Percentiles rank a stretch among this genome's conserved stretches.
Conservation (phyloP, 2,888 invertebrate genomes). For the Drosophila koepferae region DNA sequence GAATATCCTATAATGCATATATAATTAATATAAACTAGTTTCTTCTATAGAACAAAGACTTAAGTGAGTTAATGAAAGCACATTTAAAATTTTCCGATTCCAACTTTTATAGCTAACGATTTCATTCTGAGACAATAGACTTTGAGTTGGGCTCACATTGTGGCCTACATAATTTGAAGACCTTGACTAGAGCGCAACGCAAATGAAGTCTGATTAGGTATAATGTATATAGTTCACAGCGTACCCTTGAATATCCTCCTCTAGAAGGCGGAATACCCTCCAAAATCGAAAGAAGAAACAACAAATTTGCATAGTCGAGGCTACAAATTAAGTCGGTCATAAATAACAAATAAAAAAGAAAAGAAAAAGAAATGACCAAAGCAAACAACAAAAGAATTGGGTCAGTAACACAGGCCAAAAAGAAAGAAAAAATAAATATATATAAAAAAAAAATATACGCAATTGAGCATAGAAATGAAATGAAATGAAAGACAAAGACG, state of each 20-base stretch:
- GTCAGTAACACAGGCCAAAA: slow-evolving; percentile 73
- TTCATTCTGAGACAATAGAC: not conserved
- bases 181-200: slow-evolving; percentile 4
- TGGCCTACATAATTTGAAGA: not conserved
- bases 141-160: not conserved
- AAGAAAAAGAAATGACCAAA: slow-evolving; percentile 67
- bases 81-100: no score
- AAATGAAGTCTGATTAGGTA: not conserved
- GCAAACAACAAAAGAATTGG: slow-evolving; percentile 71
- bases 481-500: slow-evolving; percentile 53
- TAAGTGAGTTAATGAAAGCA: no score
- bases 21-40: not conserved
- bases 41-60: not conserved
- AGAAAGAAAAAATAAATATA: slow-evolving; percentile 29
- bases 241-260: slow-evolving; percentile 15
- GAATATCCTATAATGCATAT: not conserved
- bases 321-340: slow-evolving; percentile 74
- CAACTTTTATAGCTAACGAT: not conserved
- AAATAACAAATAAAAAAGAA: slow-evolving; percentile 79
- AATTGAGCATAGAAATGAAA: slow-evolving; percentile 75
- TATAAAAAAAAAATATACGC: slow-evolving; percentile 47
- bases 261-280: not conserved
- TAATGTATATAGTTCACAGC: not conserved
- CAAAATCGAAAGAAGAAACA: slow-evolving; percentile 9
- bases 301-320: slow-evolving; percentile 69